phyloP scores from a whole-genome alignment of 2,888 invertebrate genomes.

The Nomada goodeniana region DNA sequence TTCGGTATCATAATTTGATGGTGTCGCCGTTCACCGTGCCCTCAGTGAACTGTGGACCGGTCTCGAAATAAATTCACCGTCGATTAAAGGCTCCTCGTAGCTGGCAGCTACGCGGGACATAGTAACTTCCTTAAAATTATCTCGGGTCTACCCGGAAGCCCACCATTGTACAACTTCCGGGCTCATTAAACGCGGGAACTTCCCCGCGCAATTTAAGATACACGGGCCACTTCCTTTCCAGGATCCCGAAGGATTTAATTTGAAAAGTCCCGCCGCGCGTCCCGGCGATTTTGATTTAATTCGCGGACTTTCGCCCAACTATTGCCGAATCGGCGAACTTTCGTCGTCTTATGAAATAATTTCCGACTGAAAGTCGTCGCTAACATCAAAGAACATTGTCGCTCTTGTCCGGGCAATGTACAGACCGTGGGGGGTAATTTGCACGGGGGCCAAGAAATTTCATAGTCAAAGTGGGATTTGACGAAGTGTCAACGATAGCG shows the following conservation, averaged over 20 bases:
- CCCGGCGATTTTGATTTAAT: constrained; percentile 10
- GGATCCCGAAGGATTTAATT: background rate
- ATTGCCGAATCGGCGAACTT: background rate
- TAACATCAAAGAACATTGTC: background rate
- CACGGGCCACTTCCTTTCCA: background rate
- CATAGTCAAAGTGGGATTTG: background rate
- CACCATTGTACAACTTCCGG: constrained; percentile 5
- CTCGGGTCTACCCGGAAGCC: background rate
- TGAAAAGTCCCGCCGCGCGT: background rate
- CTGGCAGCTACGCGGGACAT: background rate
- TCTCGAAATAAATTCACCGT: background rate
- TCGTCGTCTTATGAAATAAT: background rate
- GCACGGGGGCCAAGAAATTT: background rate
- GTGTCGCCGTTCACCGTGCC: too few relatives aligned
- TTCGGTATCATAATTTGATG: too few relatives aligned
- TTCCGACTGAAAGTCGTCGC: background rate
- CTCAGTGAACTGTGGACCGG: background rate
- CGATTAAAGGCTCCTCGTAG: too few relatives aligned
- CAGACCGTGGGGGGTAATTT: too few relatives aligned
- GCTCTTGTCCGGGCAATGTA: background rate
- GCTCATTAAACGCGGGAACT: constrained; percentile 15
- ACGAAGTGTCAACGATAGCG: background rate
- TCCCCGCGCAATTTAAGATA: constrained; percentile 12
- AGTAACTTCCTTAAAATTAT: background rate
- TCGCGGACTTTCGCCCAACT: background rate